Base-by-base conservation (phyloP, 2,113 vertebrate genomes). In the Pangasianodon hypophthalmus region DNA sequence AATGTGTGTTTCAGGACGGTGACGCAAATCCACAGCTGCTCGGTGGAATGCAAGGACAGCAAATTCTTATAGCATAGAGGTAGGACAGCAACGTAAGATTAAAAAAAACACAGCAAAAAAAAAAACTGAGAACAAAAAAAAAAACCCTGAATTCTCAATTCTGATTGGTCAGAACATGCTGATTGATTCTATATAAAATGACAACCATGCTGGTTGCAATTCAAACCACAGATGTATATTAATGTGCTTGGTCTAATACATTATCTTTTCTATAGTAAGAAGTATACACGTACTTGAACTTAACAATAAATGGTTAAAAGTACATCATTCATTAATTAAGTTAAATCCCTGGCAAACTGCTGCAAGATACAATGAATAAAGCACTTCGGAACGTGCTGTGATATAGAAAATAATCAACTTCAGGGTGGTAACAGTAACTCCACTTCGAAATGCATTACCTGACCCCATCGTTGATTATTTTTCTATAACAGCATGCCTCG, bases 21-120 rank as follows among this genome's bases (percentile, higher is more conserved):
- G 88, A 91, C 54, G 90, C 85, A 89, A 82, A n/a, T 62, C 32
- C 89, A 82, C 90, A 89, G 92, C 90, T 90, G 89, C 85, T 46
- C 37, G 1, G 18, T 60, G 87, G 91, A 91, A 90, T 85, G 91
- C 90, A 62, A 64, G 83, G 64, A 56, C 89, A 88, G 91, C 86
- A 87, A 58, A 92, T 90, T 92, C 88, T 86, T 37, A 54, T 11
- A 21, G 86, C 19, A 37, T 41, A 56, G 44, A 9, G 64, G 29
- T 14, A 80, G 44, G 18, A 85, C 54, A 26, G 79, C 6, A 29
- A 26, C 7, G 58, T 48, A 46, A 48, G 46, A 44, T 13, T 11
- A 60, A 46, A 84, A 41, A 21, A 14, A 21, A 19, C 1, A 16
- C 26, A 7, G 14, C 7, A 75, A 44, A 21, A 41, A 46, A 46